A percentile compares a stretch with the other conserved stretches of the same genome.
Evolutionary conservation across 2,888 invertebrate genomes (phyloP).

Genomic region (Venustoraphidia nigricollis): DNA sequence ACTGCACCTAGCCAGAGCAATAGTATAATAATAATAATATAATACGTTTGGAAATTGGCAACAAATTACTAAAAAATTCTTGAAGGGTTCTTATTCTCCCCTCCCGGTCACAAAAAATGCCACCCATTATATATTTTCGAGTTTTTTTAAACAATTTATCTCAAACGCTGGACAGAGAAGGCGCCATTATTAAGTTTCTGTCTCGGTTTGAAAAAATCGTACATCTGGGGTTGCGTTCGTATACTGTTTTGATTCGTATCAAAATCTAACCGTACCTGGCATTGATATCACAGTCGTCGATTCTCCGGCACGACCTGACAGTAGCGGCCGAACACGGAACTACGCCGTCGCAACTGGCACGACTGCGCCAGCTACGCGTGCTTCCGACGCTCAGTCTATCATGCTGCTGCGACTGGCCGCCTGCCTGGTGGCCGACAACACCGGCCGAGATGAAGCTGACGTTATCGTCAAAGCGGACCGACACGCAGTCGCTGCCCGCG

Average conservation of each 20-base stretch:
- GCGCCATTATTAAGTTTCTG: too few relatives aligned
- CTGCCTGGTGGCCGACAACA: slow-evolving; percentile 12
- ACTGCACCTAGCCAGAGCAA: too few relatives aligned
- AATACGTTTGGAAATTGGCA: too few relatives aligned
- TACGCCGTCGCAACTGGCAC: slow-evolving; percentile 11
- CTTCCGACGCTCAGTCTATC: slow-evolving; percentile 30
- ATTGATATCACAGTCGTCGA: slow-evolving; percentile 15
- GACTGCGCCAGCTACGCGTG: slow-evolving; percentile 25
- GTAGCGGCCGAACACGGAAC: slow-evolving; percentile 10
- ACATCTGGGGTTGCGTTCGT: too few relatives aligned
- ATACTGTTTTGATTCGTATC: slow-evolving; percentile 20
- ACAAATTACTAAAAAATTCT: too few relatives aligned
- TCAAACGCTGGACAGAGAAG: too few relatives aligned
- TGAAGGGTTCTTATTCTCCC: too few relatives aligned
- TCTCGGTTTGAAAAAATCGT: too few relatives aligned
- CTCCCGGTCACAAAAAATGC: too few relatives aligned
- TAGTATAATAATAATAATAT: too few relatives aligned
- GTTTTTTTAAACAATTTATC: too few relatives aligned
- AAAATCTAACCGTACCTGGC: slow-evolving; percentile 8
- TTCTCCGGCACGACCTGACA: slow-evolving; percentile 13
- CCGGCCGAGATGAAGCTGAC: slow-evolving; percentile 36
- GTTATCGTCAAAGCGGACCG: slow-evolving; percentile 47
- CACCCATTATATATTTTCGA: too few relatives aligned
- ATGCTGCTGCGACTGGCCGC: slow-evolving; percentile 18
- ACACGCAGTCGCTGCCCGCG: slow-evolving; percentile 35